Evolutionary conservation across 2,797 vertebrate genomes (phyloP), one percentile per base, ranked within the genome.

Genomic region (Hoplostethus atlanticus): DNA sequence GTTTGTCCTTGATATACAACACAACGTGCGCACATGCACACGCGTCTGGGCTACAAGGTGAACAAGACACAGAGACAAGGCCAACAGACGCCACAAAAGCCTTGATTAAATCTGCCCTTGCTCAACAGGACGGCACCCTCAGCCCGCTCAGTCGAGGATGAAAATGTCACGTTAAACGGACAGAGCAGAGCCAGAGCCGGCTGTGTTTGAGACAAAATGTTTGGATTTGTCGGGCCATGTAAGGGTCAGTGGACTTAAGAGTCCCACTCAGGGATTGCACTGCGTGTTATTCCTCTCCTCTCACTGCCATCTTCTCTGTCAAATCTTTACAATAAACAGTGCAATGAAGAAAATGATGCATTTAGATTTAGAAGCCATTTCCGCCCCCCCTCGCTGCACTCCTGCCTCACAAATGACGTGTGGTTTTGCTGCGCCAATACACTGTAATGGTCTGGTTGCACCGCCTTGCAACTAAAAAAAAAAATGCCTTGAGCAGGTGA

Each of bases 101-200:
- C 51, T 53, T 11, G 51, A 53, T 53, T 53, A 53, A 28, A 53
- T 53, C 51, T 53, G 51, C 51, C 51, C 51, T 53, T 21, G 17
- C 51, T 25, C 28, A 21, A 53, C 51, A 53, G 51, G 51, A 53
- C 12, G 3, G 17, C 28, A 28, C 28, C 28, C 21, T 53, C 51
- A 11, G 9, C 21, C 51, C 8, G 21, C 51, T 53, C 51, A 53
- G 51, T 28, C 51, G 15, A 53, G 51, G 51, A 28, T 53, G 51
- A 53, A 53, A 53, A 53, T 53, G 51, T 25, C 51, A 53, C 51
- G 21, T 53, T 53, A 53, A 52, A 52, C 25, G 51, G 51, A 52
- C 51, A 52, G 12, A 21, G 21, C 51, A 25, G 50, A 25, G 40
- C 40, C 40, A 12, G 40, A 42, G 40, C 40, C 40, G 10, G 40